These are phyloP conservation scores for Myiagra hebetior DNA, from an alignment of 2,113 vertebrate species.

Conservation along the genomic window DNA sequence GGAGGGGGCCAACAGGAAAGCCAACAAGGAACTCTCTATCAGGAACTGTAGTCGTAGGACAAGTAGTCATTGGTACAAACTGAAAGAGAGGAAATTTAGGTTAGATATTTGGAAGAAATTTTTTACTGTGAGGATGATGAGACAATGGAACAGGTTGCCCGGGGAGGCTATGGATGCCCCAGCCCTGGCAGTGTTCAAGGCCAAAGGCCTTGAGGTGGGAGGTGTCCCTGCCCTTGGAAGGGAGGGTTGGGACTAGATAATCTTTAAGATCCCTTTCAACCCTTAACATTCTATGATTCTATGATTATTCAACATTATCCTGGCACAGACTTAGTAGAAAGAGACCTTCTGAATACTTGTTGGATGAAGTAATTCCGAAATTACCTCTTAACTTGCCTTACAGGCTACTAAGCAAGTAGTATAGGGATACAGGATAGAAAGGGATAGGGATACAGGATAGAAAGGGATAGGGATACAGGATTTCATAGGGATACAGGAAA, in stretches of 20 bases:
- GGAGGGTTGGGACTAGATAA: not conserved
- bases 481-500: not conserved
- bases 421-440: not conserved
- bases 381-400: not conserved
- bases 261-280: not conserved
- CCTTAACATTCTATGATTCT: not conserved
- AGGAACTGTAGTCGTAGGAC: not conserved
- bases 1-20: not conserved
- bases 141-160: not conserved
- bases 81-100: not conserved
- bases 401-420: not conserved
- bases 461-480: no score
- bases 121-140: not conserved
- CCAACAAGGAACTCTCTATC: not conserved
- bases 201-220: not conserved
- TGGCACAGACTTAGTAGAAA: not conserved
- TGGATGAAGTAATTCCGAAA: not conserved
- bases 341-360: not conserved
- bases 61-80: no score
- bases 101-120: not conserved
- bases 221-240: not conserved
- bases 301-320: not conserved
- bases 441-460: no score
- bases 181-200: not conserved
- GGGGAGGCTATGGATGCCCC: not conserved